Base-by-base conservation (phyloP, 2,113 vertebrate genomes). In the Gymnorhina tibicen region DNA sequence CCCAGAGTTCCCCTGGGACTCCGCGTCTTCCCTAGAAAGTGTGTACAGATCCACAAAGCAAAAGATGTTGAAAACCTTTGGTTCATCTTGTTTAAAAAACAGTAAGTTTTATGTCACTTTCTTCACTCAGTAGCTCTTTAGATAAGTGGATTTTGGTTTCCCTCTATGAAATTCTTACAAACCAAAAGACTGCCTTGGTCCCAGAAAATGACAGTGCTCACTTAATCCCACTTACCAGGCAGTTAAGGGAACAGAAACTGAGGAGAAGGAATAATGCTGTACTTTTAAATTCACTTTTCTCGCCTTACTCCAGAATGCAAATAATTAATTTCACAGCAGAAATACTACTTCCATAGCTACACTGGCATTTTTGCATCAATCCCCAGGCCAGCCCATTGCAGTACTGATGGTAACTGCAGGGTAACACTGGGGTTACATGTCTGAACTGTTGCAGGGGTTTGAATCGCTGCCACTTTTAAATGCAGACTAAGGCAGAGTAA, bases 161-260 rank as follows among this genome's bases (percentile, higher is more conserved):
- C 44, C 49, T 77, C 58, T 75, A n/a, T 82, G 64, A 91, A 94
- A 75, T 79, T 78, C 77, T 86, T 91, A 67, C 24, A 91, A 92
- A 72, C 74, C 66, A 72, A 55, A 89, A 85, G 73, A 64, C 27
- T 79, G 62, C 53, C 33, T 72, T 46, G 37, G 69, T 75, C 66
- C 18, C 77, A 95, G 76, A 75, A 75, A 81, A 50, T 68, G 52
- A 74, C n/a, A 74, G 55, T 39, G 30, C 47, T 96, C 47, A 63
- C 44, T 88, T 73, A 85, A 87, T 74, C 35, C 39, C 50, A 37
- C 5, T 44, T 44, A 28, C 21, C 5, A 6, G 35, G 56, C 53
- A 91, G 47, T 27, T 55, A 47, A 76, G 16, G 20, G 27, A 83
- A 58, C 16, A 83, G 41, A 86, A 77, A 46, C 33, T 62, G 75